phyloP scores from a whole-genome alignment of 2,113 vertebrate species.

The Ondatra zibethicus region DNA sequence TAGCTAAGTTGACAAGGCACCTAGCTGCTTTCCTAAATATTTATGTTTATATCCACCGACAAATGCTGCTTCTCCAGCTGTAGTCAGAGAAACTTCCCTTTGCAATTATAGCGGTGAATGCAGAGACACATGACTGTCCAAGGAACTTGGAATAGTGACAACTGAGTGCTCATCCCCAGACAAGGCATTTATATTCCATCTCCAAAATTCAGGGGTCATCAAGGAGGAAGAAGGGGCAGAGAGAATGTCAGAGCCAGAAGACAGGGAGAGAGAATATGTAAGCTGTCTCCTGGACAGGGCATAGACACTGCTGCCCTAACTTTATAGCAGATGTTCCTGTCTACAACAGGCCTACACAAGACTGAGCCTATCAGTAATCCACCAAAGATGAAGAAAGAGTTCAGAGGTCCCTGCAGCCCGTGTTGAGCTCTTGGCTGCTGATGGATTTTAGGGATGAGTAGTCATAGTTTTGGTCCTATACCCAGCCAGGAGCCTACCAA shows the following conservation, averaged over 20 bases:
- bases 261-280: too few relatives aligned
- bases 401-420: background rate
- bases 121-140: background rate
- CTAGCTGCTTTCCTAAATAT: background rate
- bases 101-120: background rate
- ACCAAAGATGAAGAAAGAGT: too few relatives aligned
- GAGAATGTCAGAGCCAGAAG: background rate
- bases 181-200: too few relatives aligned
- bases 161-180: background rate
- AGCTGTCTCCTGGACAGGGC: background rate
- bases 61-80: background rate
- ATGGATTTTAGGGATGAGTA: background rate
- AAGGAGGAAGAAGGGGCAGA: background rate
- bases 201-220: background rate
- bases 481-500: accelerated
- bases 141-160: too few relatives aligned
- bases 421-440: background rate
- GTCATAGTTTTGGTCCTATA: background rate
- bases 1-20: background rate
- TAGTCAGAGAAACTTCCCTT: background rate
- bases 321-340: background rate
- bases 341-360: background rate
- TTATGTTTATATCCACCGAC: too few relatives aligned
- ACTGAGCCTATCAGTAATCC: background rate
- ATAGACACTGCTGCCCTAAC: too few relatives aligned